These are phyloP conservation scores for Grammomys surdaster DNA, from an alignment of 2,113 vertebrate genomes.

Conservation along the genomic window DNA sequence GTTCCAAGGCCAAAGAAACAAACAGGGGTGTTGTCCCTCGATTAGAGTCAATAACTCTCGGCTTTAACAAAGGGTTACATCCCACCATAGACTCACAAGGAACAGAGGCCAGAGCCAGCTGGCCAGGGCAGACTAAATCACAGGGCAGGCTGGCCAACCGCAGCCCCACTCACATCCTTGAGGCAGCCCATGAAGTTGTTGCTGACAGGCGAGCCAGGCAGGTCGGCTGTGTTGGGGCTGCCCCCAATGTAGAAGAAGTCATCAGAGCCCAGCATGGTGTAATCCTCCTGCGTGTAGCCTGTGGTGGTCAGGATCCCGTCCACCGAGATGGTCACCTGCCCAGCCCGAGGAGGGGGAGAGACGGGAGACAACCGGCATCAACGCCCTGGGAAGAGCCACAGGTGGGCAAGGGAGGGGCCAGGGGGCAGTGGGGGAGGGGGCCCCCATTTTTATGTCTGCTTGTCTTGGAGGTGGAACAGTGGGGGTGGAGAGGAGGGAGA, in stretches of 20 bases:
- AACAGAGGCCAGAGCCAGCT: not conserved
- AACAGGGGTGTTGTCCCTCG: not conserved
- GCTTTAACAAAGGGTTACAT: not conserved
- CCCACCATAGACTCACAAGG: not conserved
- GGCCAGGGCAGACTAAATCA: not conserved
- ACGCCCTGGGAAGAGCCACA: slow-evolving; percentile 68
- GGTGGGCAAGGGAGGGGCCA: slow-evolving; percentile 80
- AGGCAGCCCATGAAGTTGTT: slow-evolving; percentile 99
- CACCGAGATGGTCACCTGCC: slow-evolving; percentile 94
- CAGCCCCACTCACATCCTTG: slow-evolving; percentile 91
- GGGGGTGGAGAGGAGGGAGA: slow-evolving; percentile 34
- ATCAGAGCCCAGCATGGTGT: slow-evolving; percentile 96
- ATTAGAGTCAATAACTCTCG: not conserved
- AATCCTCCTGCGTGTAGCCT: slow-evolving; percentile 94
- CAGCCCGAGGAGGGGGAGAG: slow-evolving; percentile 76
- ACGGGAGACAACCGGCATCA: slow-evolving; percentile 85
- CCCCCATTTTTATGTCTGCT: slow-evolving; percentile 86
- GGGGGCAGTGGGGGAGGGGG: slow-evolving; percentile 85
- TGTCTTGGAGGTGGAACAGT: slow-evolving; percentile 84
- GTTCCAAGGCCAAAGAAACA: not conserved
- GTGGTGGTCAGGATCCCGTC: slow-evolving; percentile 96
- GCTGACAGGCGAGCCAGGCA: slow-evolving; percentile 95
- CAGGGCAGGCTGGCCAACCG: not conserved
- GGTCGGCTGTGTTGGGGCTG: slow-evolving; percentile 95
- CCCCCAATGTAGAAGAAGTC: slow-evolving; percentile 98